phyloP scores from a whole-genome alignment of 2,888 invertebrate genomes.

The Cephalotes varians region DNA sequence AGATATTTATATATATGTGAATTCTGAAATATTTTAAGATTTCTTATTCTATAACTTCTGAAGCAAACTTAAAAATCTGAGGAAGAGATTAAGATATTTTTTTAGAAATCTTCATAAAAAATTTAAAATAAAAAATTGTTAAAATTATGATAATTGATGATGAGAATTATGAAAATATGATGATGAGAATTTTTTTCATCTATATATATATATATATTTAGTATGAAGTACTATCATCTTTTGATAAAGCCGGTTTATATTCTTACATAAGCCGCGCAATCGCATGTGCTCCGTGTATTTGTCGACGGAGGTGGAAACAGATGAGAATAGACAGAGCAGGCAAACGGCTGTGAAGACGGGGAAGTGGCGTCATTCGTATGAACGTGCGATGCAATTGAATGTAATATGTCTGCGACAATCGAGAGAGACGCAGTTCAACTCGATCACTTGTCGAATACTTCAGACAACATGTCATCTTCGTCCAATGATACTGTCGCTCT shows the following conservation, averaged over 20 bases:
- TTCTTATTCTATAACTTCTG: too few species aligned
- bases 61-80: too few species aligned
- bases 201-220: not conserved
- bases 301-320: not conserved
- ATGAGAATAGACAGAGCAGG: slow-evolving; percentile 18
- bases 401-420: not conserved
- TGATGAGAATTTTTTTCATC: not conserved
- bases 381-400: not conserved
- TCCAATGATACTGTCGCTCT: slow-evolving; percentile 61
- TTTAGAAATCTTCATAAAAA: too few species aligned
- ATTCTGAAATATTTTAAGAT: too few species aligned
- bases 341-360: not conserved
- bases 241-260: not conserved
- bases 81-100: too few species aligned
- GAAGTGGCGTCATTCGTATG: not conserved
- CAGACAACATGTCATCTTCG: slow-evolving; percentile 22
- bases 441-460: slow-evolving; percentile 62
- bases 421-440: not conserved
- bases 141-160: too few species aligned
- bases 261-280: not conserved
- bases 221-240: not conserved
- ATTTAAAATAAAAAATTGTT: too few species aligned
- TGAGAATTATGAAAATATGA: too few species aligned
- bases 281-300: not conserved
- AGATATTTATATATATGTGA: too few species aligned